Conservation (phyloP, 2,113 vertebrate genomes). For the Mesoclemmys tuberculata region DNA sequence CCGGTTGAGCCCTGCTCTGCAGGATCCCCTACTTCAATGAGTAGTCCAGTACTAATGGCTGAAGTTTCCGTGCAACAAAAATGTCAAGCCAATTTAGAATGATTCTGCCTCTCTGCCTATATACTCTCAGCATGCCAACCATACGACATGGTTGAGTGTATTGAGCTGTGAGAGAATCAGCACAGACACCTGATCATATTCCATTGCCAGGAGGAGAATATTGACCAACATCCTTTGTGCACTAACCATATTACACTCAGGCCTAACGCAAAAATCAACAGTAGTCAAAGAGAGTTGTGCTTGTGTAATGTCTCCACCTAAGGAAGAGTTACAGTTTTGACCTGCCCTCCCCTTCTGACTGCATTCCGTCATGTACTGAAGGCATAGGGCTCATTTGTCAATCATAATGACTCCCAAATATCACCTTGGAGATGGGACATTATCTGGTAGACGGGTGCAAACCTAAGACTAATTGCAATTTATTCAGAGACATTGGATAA, state of each 20-base stretch:
- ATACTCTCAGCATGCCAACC: neutral
- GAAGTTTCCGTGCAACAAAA: neutral
- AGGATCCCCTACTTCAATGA: neutral
- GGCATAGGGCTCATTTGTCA: neutral
- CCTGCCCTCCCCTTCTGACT: neutral
- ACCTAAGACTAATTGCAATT: neutral
- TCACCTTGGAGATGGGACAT: neutral
- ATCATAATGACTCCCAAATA: neutral
- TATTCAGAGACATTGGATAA: conserved; percentile 1
- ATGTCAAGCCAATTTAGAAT: neutral
- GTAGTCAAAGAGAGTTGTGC: neutral
- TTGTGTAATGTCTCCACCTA: neutral
- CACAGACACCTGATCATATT: neutral
- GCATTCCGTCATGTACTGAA: neutral
- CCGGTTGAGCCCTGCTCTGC: neutral
- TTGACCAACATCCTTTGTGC: neutral
- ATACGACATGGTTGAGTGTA: neutral
- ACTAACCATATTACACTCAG: neutral
- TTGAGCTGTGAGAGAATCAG: neutral
- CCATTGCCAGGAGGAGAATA: neutral
- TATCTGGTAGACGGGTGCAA: neutral
- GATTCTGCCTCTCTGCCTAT: neutral
- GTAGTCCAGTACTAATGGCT: neutral
- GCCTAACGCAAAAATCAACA: neutral
- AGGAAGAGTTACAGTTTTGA: neutral